Base-by-base conservation (phyloP, 2,888 invertebrate species). In the Eucriotettix oculatus region DNA sequence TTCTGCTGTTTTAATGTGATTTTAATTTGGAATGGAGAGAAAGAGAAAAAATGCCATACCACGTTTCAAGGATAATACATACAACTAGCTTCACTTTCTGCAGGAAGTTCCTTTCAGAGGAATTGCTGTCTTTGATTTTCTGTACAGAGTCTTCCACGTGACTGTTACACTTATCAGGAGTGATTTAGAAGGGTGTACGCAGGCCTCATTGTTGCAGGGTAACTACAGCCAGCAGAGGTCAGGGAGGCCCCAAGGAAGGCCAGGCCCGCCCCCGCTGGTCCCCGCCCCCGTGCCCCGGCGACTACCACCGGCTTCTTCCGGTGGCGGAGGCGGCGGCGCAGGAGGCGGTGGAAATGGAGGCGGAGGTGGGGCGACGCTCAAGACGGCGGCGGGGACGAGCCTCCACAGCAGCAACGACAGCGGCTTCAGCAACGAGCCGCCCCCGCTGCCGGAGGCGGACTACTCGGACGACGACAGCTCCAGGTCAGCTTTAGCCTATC, bases 391-490 rank as follows among this genome's bases (percentile, higher is more conserved):
- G 42, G 55, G 66, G 56, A 61, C 73, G 71, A 66, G 75, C 74
- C 80, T 92, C 66, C 91, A 92, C 73, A 90, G 90, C 74, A 90
- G 90, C 71, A 92, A 92, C 73, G 92, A 92, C 74, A 91, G 90
- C 67, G 92, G 92, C 16, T 92, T 92, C 73, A 90, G 91, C 69
- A 91, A 92, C 71, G 92, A 92, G 71, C 85, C 87, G 11, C 82
- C 82, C 42, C 90, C 91, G 7, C 86, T 85, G 41, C 92, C 92
- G 29, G 91, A 92, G 74, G 83, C 90, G 62, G 91, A 92, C 74
- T 91, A 92, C 73, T 91, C 90, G 58, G 91, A 92, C 70, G 91
- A 91, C 74, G 91, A 92, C 71, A 86, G 84, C 61, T 80, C 84
- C 72, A 83, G 84, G 84, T 84, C 76, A 71, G 68, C 10, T 2